Evolutionary conservation across 92 coral and sea anemone species (phyloP).

Genomic region (Phenganax subtilis): DNA sequence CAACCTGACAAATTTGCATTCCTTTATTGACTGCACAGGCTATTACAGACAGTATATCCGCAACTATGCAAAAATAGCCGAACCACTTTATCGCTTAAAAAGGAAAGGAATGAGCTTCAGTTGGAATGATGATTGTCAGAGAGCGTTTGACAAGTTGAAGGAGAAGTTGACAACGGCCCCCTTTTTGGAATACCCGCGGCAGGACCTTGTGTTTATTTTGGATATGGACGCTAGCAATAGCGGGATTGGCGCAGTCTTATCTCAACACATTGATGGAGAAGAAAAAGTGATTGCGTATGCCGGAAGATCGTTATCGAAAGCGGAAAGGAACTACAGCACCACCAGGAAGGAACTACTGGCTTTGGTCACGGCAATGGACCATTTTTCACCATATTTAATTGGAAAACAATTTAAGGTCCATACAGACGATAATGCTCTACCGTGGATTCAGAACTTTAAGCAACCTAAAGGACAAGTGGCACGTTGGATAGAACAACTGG

Average conservation of each 20-base stretch:
- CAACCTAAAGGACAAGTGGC: no score
- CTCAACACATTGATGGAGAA: background rate
- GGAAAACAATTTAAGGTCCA: no score
- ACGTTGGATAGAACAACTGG: no score
- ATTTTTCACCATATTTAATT: no score
- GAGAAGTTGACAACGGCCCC: slow-evolving; percentile 21
- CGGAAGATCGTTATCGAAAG: background rate
- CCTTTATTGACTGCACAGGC: slow-evolving; percentile 17
- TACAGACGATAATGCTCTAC: no score
- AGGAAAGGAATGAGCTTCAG: background rate
- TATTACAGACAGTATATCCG: slow-evolving; percentile 31
- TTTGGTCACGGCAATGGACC: background rate
- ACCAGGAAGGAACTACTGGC: slow-evolving; percentile 38
- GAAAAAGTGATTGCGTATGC: slow-evolving; percentile 33
- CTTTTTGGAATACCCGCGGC: slow-evolving; percentile 38
- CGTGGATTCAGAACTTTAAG: no score
- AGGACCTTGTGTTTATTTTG: slow-evolving; percentile 42
- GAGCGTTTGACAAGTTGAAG: slow-evolving; percentile 1
- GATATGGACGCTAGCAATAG: slow-evolving; percentile 46
- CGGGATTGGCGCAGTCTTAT: slow-evolving; percentile 31
- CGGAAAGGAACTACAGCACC: slow-evolving; percentile 44
- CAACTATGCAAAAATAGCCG: slow-evolving; percentile 21
- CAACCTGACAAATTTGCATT: slow-evolving; percentile 24
- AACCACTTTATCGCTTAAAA: slow-evolving; percentile 25
- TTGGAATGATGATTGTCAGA: slow-evolving; percentile 9